These are phyloP conservation scores for Thinocorus orbignyianus DNA, from an alignment of 2,113 vertebrate genomes.

Conservation along the genomic window DNA sequence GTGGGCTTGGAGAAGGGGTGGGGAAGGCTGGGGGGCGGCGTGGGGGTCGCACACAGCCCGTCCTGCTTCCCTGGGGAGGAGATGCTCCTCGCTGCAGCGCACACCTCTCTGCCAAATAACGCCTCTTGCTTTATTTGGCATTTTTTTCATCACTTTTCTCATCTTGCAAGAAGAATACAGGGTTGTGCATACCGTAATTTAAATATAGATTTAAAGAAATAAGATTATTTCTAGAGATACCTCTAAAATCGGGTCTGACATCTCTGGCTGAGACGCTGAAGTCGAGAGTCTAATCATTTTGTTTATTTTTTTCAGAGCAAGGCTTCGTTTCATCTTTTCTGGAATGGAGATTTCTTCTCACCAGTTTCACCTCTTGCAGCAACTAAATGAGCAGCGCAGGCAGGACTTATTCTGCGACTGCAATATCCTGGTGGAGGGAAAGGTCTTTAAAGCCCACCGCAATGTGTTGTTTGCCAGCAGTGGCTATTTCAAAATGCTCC, in stretches of 20 bases:
- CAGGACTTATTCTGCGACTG: conserved; percentile 97
- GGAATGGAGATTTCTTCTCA: conserved; percentile 94
- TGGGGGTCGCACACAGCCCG: neutral
- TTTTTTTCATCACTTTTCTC: neutral
- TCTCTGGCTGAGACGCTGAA: neutral
- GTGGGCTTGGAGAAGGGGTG: neutral
- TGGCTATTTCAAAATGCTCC: conserved; percentile 96
- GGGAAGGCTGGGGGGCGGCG: neutral
- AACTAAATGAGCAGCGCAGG: conserved; percentile 90
- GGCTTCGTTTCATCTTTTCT: neutral
- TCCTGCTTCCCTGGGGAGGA: neutral
- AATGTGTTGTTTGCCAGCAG: conserved; percentile 95
- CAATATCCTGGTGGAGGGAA: conserved; percentile 91
- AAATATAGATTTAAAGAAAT: neutral
- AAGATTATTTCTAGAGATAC: neutral
- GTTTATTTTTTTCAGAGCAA: neutral
- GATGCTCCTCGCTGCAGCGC: neutral
- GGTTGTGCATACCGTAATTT: rapidly evolving
- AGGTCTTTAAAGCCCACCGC: conserved; percentile 93
- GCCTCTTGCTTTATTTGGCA: neutral
- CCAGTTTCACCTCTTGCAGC: conserved; percentile 90
- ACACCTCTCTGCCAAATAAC: neutral
- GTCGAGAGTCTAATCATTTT: neutral
- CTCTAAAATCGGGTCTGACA: rapidly evolving
- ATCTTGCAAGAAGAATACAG: rapidly evolving